Evolutionary conservation across 1,140 invertebrate genomes (phyloP), one percentile per base, ranked within the genome.

Genomic region (Drosophila persimilis): DNA sequence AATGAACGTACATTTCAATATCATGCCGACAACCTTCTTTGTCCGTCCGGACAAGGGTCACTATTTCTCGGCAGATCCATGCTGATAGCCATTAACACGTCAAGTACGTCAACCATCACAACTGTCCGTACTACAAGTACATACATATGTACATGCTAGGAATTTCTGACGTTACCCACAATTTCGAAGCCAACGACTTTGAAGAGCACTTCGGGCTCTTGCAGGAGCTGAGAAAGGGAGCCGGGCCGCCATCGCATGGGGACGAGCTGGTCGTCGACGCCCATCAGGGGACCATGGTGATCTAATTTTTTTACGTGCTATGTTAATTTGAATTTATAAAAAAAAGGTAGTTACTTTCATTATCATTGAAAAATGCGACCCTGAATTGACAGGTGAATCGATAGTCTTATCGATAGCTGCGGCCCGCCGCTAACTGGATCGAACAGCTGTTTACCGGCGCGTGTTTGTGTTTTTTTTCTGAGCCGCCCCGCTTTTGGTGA

Each of bases 361-460:
- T 35, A 35, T 11, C 2, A 11, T 35, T 35, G 9, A 35, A 35
- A 35, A 35, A 35, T 35, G 9, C 2, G 9, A 0, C 31, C 9
- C 31, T 11, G 9, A 35, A 3, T 7, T 8, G 9, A 11, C 9
- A 11, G 9, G 0, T 35, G 31, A 35, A 35, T 35, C 31, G 35
- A 39, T 39, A 39, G 35, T 13, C 11, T 11, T 46, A 31, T 48
- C 31, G 54, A 57, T 64, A 29, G 11, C 15, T 45, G 50, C 6
- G 9, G 24, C 20, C 29, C 24, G 51, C n/a, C 24, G 26, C 20
- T 20, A 17, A 59, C 31, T 15, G 26, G n/a, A 50, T 20, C 6
- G n/a, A 56, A 41, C 67, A 71, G 54, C 54, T 59, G 64, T 45
- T 69, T 57, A 39, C 67, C 52, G 67, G 67, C 64, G 67, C 64